These are phyloP conservation scores for Sciaenops ocellatus DNA, from an alignment of 2,797 vertebrate genomes.

Conservation along the genomic window DNA sequence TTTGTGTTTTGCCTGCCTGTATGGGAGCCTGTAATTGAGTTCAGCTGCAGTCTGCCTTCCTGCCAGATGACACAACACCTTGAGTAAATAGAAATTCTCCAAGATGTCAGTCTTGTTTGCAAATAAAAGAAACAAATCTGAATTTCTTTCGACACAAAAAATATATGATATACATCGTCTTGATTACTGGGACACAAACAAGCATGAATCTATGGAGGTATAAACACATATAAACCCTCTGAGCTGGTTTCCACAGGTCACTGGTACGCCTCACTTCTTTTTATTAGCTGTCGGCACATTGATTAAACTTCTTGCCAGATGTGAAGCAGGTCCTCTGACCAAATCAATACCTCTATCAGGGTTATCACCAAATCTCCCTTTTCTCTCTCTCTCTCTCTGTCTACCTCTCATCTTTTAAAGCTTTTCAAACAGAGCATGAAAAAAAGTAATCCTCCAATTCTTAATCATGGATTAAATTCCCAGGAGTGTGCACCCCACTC, in stretches of 20 bases:
- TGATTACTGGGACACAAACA: constrained; percentile 52
- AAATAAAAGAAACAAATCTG: constrained; percentile 57
- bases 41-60: constrained; percentile 50
- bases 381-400: neutral
- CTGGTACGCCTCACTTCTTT: constrained; percentile 41
- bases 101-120: constrained; percentile 59
- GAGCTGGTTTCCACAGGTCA: constrained; percentile 25
- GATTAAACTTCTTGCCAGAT: constrained; percentile 57
- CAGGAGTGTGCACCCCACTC: neutral
- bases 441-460: constrained; percentile 65
- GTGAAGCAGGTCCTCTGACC: constrained; percentile 55
- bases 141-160: constrained; percentile 4
- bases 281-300: constrained; percentile 54
- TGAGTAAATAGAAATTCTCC: constrained; percentile 60
- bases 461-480: constrained; percentile 56
- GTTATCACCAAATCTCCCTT: constrained; percentile 63
- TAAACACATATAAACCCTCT: constrained; percentile 11
- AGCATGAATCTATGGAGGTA: constrained; percentile 1
- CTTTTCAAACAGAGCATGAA: constrained; percentile 62
- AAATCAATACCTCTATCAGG: constrained; percentile 63
- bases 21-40: constrained; percentile 65
- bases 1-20: constrained; percentile 28
- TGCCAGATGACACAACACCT: constrained; percentile 56
- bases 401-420: constrained; percentile 45
- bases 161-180: constrained; percentile 47